Conservation (phyloP, 2,797 vertebrate species). For the Acomys russatus region DNA sequence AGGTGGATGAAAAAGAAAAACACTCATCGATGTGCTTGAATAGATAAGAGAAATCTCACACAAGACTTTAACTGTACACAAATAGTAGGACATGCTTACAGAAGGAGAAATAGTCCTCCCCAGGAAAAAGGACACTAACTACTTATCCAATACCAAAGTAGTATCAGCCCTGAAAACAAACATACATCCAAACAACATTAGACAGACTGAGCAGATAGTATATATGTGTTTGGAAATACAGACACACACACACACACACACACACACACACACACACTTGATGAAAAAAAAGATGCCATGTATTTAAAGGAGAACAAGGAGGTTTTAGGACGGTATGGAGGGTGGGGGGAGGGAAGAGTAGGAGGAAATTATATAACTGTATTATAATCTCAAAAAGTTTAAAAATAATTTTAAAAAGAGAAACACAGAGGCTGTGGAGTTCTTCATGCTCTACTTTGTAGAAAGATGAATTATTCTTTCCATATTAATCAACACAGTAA, state of each 20-base stretch:
- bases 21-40: too few species aligned
- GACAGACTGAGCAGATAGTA: neutral
- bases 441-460: neutral
- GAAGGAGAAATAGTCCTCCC: neutral
- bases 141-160: neutral
- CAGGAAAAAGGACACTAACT: neutral
- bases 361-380: too few species aligned
- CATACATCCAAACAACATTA: neutral
- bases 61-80: neutral
- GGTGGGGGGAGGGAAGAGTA: too few species aligned
- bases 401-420: neutral
- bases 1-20: neutral
- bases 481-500: too few species aligned
- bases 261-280: neutral
- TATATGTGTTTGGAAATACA: too few species aligned
- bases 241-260: neutral
- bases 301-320: neutral
- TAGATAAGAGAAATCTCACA: neutral
- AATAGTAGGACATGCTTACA: neutral
- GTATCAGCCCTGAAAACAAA: neutral
- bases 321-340: neutral
- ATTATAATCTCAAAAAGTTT: too few species aligned
- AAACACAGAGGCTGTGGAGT: neutral
- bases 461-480: too few species aligned
- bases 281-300: too few species aligned